Percentiles rank a stretch among this genome's conserved stretches.
Evolutionary conservation across 2,797 vertebrate species (phyloP).

Genomic region (Brotula barbata): DNA sequence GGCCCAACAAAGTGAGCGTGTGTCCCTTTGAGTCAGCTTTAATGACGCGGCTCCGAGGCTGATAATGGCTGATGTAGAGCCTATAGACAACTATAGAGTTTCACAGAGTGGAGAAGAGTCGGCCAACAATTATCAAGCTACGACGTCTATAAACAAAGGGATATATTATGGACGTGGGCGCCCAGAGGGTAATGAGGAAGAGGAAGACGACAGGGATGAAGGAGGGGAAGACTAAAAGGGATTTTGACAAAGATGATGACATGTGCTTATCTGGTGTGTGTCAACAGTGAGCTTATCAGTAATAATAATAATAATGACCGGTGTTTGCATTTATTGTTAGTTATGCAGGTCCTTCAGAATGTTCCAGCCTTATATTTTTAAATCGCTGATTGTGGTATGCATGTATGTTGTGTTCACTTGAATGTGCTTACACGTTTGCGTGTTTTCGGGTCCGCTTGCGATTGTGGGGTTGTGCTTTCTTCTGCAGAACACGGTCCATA

Average conservation of each 20-base stretch:
- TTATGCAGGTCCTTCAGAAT: slow-evolving; percentile 30
- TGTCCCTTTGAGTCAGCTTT: slow-evolving; percentile 53
- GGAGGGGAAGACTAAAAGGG: not conserved
- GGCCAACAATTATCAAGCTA: slow-evolving; percentile 14
- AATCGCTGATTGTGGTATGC: slow-evolving; percentile 23
- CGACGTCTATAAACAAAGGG: not conserved
- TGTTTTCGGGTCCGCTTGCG: no score
- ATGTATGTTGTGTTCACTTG: slow-evolving; percentile 27
- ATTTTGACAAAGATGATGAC: slow-evolving; percentile 8
- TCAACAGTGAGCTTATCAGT: slow-evolving; percentile 14
- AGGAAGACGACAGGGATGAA: not conserved
- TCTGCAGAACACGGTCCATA: slow-evolving; percentile 67
- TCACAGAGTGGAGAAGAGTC: not conserved
- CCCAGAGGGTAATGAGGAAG: no score
- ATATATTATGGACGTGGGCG: no score
- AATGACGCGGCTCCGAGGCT: slow-evolving; percentile 44
- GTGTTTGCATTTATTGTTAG: slow-evolving; percentile 18
- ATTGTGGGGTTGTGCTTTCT: slow-evolving; percentile 49
- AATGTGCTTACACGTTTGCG: not conserved
- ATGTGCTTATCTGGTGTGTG: slow-evolving; percentile 26
- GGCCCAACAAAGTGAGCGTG: slow-evolving; percentile 43
- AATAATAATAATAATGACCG: slow-evolving; percentile 22
- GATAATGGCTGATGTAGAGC: slow-evolving; percentile 22
- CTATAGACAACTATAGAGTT: slow-evolving; percentile 15
- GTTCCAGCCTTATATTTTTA: slow-evolving; percentile 13